Evolutionary conservation across 2,888 invertebrate genomes (phyloP), one percentile per base, ranked within the genome.

Genomic region (Temnothorax rugatulus): DNA sequence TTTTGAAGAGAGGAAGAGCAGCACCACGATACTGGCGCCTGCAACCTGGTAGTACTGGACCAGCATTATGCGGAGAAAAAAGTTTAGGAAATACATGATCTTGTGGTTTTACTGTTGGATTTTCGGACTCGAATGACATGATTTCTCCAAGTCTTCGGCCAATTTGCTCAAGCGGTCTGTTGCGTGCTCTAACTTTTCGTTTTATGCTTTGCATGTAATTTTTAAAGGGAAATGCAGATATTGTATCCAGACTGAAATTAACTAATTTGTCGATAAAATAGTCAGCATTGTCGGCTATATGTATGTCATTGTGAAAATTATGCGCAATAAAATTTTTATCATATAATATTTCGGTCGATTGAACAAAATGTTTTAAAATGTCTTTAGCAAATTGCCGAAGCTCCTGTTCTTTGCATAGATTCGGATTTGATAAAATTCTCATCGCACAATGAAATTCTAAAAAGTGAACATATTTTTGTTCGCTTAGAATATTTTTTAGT

Each of bases 341-440:
- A 8, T 66, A 66, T 8, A 66, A 25, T 44, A 66, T 44, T 66
- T 41, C 66, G 4, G 44, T 66, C 25, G 9, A 66, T 15, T 66
- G 66, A 25, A 66, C 66, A 18, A 66, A 66, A 47, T 66, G 66
- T 66, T 66, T 66, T 15, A 66, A 66, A 66, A 66, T 15, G 1
- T 18, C 38, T 66, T 47, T 44, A 21, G 66, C 66, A 44, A 44
- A 66, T 66, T 47, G 21, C 4, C 66, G 66, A 47, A 66, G 2
- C 8, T 44, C 44, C 4, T 9, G 25, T 2, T 47, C 4, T 66
- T 66, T 44, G 8, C 44, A 66, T 2, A 68, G 25, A 68, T 18
- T 47, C 9, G 9, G 25, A 9, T 66, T 66, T 66, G 47, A 41
- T 66, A 66, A 66, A 44, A 66, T 66, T 66, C 44, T 41, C 66